Percentiles rank a stretch among this genome's conserved stretches.
Evolutionary conservation across 2,113 vertebrate species (phyloP).

Genomic region (Pica pica): DNA sequence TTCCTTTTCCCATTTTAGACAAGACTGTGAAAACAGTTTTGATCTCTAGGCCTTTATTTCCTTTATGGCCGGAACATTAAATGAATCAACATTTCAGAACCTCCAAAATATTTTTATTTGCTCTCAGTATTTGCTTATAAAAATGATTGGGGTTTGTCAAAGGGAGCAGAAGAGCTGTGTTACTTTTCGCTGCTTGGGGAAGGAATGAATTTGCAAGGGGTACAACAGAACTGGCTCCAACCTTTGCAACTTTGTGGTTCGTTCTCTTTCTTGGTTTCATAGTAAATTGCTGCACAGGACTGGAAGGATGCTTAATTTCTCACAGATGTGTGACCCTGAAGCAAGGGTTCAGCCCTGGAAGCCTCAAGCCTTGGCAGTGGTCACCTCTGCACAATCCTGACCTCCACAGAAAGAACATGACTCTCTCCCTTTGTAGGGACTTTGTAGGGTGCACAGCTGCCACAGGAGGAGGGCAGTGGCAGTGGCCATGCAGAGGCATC

Average conservation of each 20-base stretch:
- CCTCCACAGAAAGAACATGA: background rate
- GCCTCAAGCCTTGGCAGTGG: background rate
- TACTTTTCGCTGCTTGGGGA: background rate
- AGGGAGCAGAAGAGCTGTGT: background rate
- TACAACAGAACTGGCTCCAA: background rate
- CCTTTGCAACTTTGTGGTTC: background rate
- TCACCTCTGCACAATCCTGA: background rate
- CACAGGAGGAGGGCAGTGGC: background rate
- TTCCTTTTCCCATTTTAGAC: conserved; percentile 41
- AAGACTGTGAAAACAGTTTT: background rate
- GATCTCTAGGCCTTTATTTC: conserved; percentile 31
- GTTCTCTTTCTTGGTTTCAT: background rate
- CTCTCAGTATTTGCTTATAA: conserved; percentile 27
- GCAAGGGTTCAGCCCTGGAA: background rate
- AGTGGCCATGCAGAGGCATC: background rate
- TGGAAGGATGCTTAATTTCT: background rate
- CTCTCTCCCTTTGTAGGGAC: background rate
- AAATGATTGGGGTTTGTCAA: background rate
- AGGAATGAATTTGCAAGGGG: background rate
- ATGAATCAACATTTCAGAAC: conserved; percentile 1
- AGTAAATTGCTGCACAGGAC: background rate
- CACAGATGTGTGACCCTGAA: background rate
- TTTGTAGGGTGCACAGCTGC: background rate
- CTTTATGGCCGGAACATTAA: background rate
- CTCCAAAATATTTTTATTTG: conserved; percentile 46